phyloP scores from a whole-genome alignment of 1,140 invertebrate genomes.

The Philotrypesis tridentata region DNA sequence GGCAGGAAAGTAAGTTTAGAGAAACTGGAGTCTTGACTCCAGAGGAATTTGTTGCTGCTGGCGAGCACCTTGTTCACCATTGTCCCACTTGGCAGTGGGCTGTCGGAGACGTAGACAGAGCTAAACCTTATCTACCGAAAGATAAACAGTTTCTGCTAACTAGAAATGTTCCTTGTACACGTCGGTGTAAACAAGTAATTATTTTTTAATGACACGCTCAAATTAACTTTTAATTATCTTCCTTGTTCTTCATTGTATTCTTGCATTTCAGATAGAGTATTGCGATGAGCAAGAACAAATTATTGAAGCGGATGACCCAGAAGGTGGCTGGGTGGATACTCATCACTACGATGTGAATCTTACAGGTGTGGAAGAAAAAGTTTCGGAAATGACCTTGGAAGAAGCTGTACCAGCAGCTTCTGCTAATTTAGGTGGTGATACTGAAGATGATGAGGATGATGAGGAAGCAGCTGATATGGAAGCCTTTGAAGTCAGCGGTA shows the following conservation, averaged over 20 bases:
- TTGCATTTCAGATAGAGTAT: constrained; percentile 85
- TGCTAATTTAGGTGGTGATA: constrained; percentile 71
- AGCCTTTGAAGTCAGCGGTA: constrained; percentile 95
- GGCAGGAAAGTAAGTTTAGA: constrained; percentile 96
- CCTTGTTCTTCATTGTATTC: background rate
- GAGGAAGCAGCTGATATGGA: constrained; percentile 98
- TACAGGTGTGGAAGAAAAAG: constrained; percentile 82
- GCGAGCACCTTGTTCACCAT: constrained; percentile 98
- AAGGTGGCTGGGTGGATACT: constrained; percentile 99
- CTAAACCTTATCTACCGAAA: constrained; percentile 90
- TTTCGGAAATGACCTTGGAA: constrained; percentile 79
- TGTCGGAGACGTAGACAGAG: constrained; percentile 88
- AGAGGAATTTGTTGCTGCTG: constrained; percentile 96
- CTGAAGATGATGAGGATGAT: constrained; percentile 92
- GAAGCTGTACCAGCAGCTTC: constrained; percentile 60
- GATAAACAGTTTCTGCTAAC: constrained; percentile 99
- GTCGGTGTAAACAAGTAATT: constrained; percentile 90
- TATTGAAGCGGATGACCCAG: constrained; percentile 92
- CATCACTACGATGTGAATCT: constrained; percentile 87
- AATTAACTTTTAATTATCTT: background rate
- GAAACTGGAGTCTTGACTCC: constrained; percentile 99
- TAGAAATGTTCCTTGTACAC: constrained; percentile 95
- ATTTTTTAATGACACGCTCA: background rate
- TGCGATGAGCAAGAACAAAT: constrained; percentile 90
- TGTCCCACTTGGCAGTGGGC: constrained; percentile 99